Conservation (phyloP, 2,113 vertebrate genomes). For the Chelonoidis abingdonii region DNA sequence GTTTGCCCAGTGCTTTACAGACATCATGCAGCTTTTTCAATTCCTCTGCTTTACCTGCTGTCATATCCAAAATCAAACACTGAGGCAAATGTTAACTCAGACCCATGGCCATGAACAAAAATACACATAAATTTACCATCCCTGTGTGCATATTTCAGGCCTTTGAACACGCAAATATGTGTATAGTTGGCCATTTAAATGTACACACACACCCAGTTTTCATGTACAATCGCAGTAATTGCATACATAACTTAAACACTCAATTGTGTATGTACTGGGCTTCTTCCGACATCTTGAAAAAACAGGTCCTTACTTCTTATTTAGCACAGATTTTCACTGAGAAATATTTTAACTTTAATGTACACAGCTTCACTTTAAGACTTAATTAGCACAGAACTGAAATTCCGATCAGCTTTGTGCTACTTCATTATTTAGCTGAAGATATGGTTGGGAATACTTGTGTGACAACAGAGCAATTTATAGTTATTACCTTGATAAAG, state of each 20-base stretch:
- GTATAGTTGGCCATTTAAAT: neutral
- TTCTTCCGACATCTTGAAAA: neutral
- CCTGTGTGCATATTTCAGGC: rapidly evolving
- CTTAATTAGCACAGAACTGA: constrained; percentile 38
- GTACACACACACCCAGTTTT: neutral
- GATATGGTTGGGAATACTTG: neutral
- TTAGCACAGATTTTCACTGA: neutral
- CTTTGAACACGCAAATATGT: neutral
- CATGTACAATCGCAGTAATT: rapidly evolving
- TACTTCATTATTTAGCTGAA: neutral
- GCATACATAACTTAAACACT: neutral
- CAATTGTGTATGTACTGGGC: rapidly evolving
- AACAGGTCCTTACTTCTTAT: rapidly evolving
- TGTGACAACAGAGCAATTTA: neutral
- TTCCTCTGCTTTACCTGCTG: neutral
- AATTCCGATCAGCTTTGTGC: neutral
- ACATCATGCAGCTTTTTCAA: rapidly evolving
- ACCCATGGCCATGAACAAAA: rapidly evolving
- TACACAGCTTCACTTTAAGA: neutral
- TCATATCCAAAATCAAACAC: neutral
- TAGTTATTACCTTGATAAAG: neutral
- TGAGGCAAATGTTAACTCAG: neutral
- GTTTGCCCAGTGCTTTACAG: rapidly evolving
- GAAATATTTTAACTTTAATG: neutral
- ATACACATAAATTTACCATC: rapidly evolving